A percentile compares a stretch with the other conserved stretches of the same genome.
Evolutionary conservation across 2,888 invertebrate species (phyloP).

Genomic region (Limnephilus marmoratus): DNA sequence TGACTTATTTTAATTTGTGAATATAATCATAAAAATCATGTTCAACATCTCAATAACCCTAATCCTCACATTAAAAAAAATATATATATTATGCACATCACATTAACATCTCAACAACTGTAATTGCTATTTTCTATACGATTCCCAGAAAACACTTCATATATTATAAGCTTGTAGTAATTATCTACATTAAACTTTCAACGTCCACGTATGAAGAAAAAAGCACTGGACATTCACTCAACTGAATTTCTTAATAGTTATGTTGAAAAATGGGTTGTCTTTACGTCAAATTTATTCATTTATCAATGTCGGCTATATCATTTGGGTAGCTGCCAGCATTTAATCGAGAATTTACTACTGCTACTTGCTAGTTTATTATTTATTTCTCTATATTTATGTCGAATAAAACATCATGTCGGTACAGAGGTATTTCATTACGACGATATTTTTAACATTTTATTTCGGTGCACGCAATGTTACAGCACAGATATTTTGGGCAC

Average conservation of each 20-base stretch:
- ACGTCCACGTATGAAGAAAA: neutral
- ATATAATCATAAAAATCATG: neutral
- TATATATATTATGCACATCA: neutral
- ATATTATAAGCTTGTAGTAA: neutral
- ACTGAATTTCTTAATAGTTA: neutral
- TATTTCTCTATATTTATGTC: neutral
- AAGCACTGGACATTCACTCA: neutral
- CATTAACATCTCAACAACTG: neutral
- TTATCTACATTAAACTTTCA: neutral
- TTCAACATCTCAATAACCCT: neutral
- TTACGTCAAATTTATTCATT: neutral
- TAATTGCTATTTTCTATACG: neutral
- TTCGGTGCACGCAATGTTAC: neutral
- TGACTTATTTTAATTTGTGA: neutral
- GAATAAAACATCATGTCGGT: neutral
- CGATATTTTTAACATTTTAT: neutral
- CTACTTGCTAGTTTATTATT: neutral
- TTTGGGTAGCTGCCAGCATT: neutral
- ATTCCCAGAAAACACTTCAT: neutral
- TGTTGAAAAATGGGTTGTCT: neutral
- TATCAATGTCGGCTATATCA: constrained; percentile 2
- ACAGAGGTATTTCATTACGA: neutral
- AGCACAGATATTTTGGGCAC: neutral
- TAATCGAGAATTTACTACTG: neutral
- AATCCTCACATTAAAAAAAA: neutral